Evolutionary conservation across 2,888 invertebrate genomes (phyloP).

Genomic region (Eledona agricola): DNA sequence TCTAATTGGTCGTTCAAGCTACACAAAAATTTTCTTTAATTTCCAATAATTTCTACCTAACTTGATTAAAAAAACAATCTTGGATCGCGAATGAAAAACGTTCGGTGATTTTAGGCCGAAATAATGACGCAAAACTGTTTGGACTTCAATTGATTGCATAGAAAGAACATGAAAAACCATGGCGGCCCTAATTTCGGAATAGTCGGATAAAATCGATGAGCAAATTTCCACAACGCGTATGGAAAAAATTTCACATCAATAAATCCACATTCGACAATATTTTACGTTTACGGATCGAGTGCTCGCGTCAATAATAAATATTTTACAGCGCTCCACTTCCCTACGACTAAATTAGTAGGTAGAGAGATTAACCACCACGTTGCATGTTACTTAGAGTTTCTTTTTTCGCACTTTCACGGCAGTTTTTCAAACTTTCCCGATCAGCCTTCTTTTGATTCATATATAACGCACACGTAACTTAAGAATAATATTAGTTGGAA

Average conservation of each 20-base stretch:
- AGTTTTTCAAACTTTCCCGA: slow-evolving; percentile 49
- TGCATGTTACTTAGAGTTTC: slow-evolving; percentile 48
- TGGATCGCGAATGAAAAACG: slow-evolving; percentile 8
- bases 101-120: slow-evolving; percentile 13
- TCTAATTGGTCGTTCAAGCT: too few species aligned
- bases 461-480: slow-evolving; percentile 49
- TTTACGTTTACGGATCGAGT: slow-evolving; percentile 45
- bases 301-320: slow-evolving; percentile 44
- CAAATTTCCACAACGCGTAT: slow-evolving; percentile 33
- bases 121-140: slow-evolving; percentile 20
- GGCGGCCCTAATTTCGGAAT: slow-evolving; percentile 18
- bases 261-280: slow-evolving; percentile 43
- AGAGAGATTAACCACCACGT: slow-evolving; percentile 50
- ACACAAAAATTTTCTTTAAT: slow-evolving; percentile 15
- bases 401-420: slow-evolving; percentile 45
- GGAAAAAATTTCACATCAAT: slow-evolving; percentile 36
- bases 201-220: slow-evolving; percentile 16
- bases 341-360: slow-evolving; percentile 42
- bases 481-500: slow-evolving; percentile 47
- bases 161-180: slow-evolving; percentile 22
- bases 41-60: slow-evolving; percentile 11
- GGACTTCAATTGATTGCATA: slow-evolving; percentile 14
- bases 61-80: slow-evolving; percentile 6
- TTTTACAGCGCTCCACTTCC: slow-evolving; percentile 42
- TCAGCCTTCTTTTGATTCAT: slow-evolving; percentile 50